Conservation (phyloP, 2,888 invertebrate species). For the Amaurobius ferox region DNA sequence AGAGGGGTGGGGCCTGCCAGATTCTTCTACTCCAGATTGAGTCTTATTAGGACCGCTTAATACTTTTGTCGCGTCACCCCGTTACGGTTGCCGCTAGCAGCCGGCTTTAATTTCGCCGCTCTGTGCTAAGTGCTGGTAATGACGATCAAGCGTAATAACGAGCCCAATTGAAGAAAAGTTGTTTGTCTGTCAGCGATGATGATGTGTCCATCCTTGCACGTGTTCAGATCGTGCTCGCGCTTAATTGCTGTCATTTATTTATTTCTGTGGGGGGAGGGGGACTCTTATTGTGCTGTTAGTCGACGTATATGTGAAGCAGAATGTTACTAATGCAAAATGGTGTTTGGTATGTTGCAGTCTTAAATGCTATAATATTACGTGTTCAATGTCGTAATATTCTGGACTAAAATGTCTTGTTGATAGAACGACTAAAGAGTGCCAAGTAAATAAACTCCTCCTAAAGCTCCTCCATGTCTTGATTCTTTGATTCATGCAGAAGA, state of each 20-base stretch:
- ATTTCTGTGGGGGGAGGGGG: neutral
- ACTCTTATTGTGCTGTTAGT: neutral
- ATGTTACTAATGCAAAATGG: no score
- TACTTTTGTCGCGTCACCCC: conserved; percentile 40
- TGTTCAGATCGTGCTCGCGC: conserved; percentile 53
- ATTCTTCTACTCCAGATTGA: conserved; percentile 60
- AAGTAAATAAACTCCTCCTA: no score
- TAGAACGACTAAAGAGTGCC: no score
- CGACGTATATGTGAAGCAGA: neutral
- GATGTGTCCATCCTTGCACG: conserved; percentile 48
- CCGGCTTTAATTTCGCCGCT: conserved; percentile 63
- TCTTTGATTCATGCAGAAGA: no score
- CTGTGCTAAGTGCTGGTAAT: conserved; percentile 31
- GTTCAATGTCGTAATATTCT: no score
- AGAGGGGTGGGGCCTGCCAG: conserved; percentile 44
- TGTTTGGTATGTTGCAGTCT: no score
- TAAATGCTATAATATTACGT: no score
- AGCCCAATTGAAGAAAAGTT: conserved; percentile 43
- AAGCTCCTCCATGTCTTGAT: no score
- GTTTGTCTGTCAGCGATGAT: conserved; percentile 43
- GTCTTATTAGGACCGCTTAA: conserved; percentile 48
- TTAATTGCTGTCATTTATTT: conserved; percentile 63
- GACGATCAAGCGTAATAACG: conserved; percentile 43
- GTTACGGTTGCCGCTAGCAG: conserved; percentile 14
- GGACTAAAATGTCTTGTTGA: no score